Evolutionary conservation across 2,113 vertebrate genomes (phyloP), one percentile per base, ranked within the genome.

Genomic region (Grammomys dolichurus): DNA sequence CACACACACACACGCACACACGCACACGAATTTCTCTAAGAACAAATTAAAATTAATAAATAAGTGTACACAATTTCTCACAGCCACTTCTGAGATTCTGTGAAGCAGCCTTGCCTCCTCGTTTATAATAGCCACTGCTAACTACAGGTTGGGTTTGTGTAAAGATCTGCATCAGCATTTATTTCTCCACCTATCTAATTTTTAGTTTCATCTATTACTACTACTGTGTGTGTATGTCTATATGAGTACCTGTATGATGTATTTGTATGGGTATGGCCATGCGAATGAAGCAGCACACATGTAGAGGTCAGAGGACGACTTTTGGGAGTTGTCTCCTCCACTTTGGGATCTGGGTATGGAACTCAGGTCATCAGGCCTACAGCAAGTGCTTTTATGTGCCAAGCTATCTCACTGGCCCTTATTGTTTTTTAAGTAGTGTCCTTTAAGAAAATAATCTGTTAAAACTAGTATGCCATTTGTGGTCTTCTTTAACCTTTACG

Each of bases 161-260:
- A 89, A 22, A 40, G 51, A 77, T 54, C 75, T 87, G 54, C 36
- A 77, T 19, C n/a, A 73, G 72, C 5, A 69, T 73, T 75, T 51
- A 72, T 78, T 94, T 89, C 51, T 89, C 60, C 80, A 85, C 31
- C 33, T 31, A 81, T 72, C 92, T 17, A 69, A 54, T 92, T 93
- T 92, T 65, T 31, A 56, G 19, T 63, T 84, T 58, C 0, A 7
- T 84, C n/a, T 84, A 10, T 84, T 40, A 31, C 65, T 31, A 26
- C 14, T 26, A 1, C 1, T 5, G 22, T 26, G 36, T 63, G n/a
- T 51, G 10, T 3, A 13, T 40, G 36, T 43, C 20, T 82, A 13
- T 60, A 40, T 24, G 36, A 26, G n/a, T 43, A 3, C 28, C 22
- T 60, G 54, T 28, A 26, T 82, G 54, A 43, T 26, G 7, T 28